Evolutionary conservation across 2,888 invertebrate genomes (phyloP), one percentile per base, ranked within the genome.

Genomic region (Venustoraphidia nigricollis): DNA sequence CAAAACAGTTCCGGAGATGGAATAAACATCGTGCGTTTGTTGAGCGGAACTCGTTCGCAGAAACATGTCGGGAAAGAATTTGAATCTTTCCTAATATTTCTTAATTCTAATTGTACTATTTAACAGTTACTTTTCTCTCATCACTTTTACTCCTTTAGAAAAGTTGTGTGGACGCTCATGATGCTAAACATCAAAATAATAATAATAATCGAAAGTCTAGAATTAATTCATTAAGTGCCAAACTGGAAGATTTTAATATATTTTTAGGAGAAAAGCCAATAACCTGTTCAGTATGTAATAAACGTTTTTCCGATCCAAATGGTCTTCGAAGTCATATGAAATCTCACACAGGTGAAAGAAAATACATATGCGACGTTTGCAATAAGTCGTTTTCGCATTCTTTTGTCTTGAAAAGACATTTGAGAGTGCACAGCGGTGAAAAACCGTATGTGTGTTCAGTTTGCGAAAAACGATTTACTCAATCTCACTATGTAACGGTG

Each of bases 401-500:
- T 5, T 62, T 62, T 52, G 61, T 61, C 40, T 51, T 62, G 42
- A 61, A 57, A 36, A 62, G 60, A 48, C 62, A 62, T 53, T 52
- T 57, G 44, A 52, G 60, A 42, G 56, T 58, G 3, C 62, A 62
- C 45, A 61, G 59, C 46, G 62, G 62, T 1, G 62, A 62, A 48
- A 53, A 57, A 34, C 61, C 62, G 0, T 62, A 60, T 52, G 50
- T 58, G 8, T 62, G 62, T 51, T 56, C 58, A 5, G 56, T 61
- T 45, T 62, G 62, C 53, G 61, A 59, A 1, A 62, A 60, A 55
- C 55, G 58, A 9, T 62, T 62, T 49, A 61, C 60, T 6, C 62
- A 62, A 53, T 62, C 62, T 47, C 60, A 63, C 53, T 62, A 63
- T 49, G 61, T 63, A 8, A 53, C 58, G 8, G 53, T 62, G 42